Evolutionary conservation across 2,797 vertebrate species (phyloP), one percentile per base, ranked within the genome.

Genomic region (Molothrus aeneus): DNA sequence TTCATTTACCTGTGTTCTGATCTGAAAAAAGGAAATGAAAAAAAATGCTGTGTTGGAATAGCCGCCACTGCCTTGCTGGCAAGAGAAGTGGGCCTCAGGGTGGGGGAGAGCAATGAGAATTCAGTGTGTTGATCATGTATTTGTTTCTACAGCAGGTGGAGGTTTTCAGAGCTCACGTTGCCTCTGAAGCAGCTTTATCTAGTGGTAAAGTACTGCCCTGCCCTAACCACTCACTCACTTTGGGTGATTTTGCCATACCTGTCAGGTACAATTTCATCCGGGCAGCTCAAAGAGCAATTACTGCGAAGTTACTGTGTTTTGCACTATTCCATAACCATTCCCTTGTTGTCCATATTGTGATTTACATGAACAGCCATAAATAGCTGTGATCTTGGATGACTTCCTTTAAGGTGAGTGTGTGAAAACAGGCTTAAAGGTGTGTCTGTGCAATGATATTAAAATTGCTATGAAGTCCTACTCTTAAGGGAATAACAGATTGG

Each of bases 321-420:
- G 11, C 73, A 42, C 8, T 69, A 32, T 70, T 81, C 88, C 61
- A 7, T 94, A 92, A 51, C 60, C 82, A 77, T 94, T 94, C 74
- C 74, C 51, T 63, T 96, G 48, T 91, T 45, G 11, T 95, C 65
- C 17, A 16, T 91, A 48, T 93, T 53, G 53, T 95, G 92, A 95
- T 84, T 97, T 96, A 96, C 88, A 74, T 60, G 25, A 84, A 75
- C 47, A 95, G 64, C 90, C 80, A 48, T 92, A 96, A 97, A 97
- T 96, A 98, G 70, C 92, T 91, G 38, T 97, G 93, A 96, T 97
- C 95, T 97, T 97, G 94, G 87, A 69, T 96, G 80, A 79, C 85
- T 94, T 77, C 48, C 92, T 86, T 61, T 94, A 92, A 96, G 92
- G 91, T 97, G 92, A 93, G 60, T 80, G 60, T 91, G 80, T n/a